Conservation (phyloP, 2,797 vertebrate genomes). For the Lagodon rhomboides region DNA sequence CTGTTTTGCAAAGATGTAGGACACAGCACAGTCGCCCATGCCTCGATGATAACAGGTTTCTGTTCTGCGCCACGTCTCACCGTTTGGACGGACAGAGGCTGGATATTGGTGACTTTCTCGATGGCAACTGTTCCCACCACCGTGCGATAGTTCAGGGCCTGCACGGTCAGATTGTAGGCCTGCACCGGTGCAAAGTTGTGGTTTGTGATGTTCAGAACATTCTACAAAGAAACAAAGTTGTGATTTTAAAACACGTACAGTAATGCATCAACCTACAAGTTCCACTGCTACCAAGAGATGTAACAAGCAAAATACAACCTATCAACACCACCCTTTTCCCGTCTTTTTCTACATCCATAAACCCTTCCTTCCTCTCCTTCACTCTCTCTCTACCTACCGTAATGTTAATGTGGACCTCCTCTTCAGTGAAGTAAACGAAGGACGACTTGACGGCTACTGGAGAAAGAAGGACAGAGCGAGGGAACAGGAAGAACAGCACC, state of each 20-base stretch:
- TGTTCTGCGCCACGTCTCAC: slow-evolving; percentile 63
- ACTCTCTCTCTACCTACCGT: slow-evolving; percentile 70
- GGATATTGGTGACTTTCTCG: slow-evolving; percentile 68
- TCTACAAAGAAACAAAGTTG: slow-evolving; percentile 66
- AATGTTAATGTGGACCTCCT: slow-evolving; percentile 72
- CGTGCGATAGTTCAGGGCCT: slow-evolving; percentile 80
- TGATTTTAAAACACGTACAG: background rate
- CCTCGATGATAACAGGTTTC: background rate
- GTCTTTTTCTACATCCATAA: background rate
- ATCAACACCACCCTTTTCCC: background rate
- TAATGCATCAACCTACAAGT: background rate
- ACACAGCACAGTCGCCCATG: background rate
- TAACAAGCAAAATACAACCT: background rate
- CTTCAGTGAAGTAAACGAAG: slow-evolving; percentile 49
- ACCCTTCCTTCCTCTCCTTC: background rate
- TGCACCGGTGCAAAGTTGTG: slow-evolving; percentile 82
- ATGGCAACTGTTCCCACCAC: slow-evolving; percentile 80
- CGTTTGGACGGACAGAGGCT: slow-evolving; percentile 73
- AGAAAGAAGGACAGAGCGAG: slow-evolving; percentile 75
- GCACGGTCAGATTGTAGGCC: slow-evolving; percentile 76
- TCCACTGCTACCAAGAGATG: background rate
- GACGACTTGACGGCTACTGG: slow-evolving; percentile 81
- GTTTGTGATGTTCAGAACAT: slow-evolving; percentile 85
- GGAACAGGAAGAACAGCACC: slow-evolving; percentile 86
- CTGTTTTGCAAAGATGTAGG: background rate